Evolutionary conservation across 2,797 vertebrate genomes (phyloP).

Genomic region (Emydoidea blandingii): DNA sequence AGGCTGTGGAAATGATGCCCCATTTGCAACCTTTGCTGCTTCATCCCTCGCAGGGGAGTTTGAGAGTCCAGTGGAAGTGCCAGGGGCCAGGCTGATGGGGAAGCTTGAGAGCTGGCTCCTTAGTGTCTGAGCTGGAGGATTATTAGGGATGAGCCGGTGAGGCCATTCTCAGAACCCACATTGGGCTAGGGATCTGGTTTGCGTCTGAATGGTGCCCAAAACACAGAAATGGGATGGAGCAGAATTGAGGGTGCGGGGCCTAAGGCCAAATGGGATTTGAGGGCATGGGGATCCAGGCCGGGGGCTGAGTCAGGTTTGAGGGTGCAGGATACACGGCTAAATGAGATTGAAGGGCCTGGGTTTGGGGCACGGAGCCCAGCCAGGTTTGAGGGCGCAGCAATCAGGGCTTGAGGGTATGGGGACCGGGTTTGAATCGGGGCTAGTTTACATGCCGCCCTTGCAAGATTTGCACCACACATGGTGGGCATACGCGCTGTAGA

Average conservation of each 20-base stretch:
- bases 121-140: not conserved
- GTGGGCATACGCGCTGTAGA: no score
- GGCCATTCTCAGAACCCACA: not conserved
- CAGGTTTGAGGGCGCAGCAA: fast-evolving
- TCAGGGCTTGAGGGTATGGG: not conserved
- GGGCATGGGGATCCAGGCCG: not conserved
- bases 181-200: not conserved
- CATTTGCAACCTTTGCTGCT: not conserved
- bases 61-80: not conserved
- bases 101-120: not conserved
- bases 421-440: not conserved
- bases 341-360: not conserved
- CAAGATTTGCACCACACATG: not conserved
- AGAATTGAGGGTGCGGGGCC: not conserved
- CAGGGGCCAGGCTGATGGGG: not conserved
- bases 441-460: not conserved
- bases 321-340: not conserved
- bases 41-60: not conserved
- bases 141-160: not conserved
- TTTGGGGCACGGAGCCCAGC: fast-evolving
- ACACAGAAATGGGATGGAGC: not conserved
- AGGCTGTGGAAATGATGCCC: not conserved
- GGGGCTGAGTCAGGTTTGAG: not conserved
- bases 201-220: not conserved
- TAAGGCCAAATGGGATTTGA: not conserved